Evolutionary conservation across 53 echinoderm and acorn worm genomes (phyloP), one percentile per base, ranked within the genome.

Genomic region (Astropecten irregularis): DNA sequence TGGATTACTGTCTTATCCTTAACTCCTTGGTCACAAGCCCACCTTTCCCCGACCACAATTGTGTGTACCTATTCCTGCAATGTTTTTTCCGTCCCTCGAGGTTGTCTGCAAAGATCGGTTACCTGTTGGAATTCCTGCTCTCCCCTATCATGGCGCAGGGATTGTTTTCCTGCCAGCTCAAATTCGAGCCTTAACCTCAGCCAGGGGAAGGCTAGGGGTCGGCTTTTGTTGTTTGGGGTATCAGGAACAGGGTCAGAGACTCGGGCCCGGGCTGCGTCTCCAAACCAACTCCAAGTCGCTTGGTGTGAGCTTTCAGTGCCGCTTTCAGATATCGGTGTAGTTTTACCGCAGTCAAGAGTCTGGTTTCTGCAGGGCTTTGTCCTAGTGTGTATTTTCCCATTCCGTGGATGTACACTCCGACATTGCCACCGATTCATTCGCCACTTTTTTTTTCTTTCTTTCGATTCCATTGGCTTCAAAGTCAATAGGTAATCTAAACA

Each of bases 401-500:
- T 60, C 60, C 29, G 32, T 61, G 42, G 77, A 77, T 77, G 61
- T 77, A 77, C 77, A 60, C 46, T 26, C 42, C 35, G 47, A 44
- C 77, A 77, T 61, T 30, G 46, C 61, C 62, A 42, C 61, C 77
- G 44, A 60, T 42, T 59, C 60, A 39, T 36, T 42, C 38, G 25
- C 61, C 62, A 33, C 66, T 36, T 34, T 39, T 30, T 16, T 15
- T 39, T 76, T 76, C 36, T 35, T 39, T 40, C 42, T 34, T 37
- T 62, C 32, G 22, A 18, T 62, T 62, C 32, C 32, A 4, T 28
- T 29, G 23, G 62, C 59, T 46, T 77, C 47, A 77, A 77, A 77
- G 77, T 77, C 77, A 77, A 60, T 30, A 61, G 77, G 77, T 61
- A 77, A 77, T 61, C 61, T 77, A 77, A 77, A 77, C 77, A 77